Base-by-base conservation (phyloP, 2,888 invertebrate genomes). In the Drosophila acutilabella region DNA sequence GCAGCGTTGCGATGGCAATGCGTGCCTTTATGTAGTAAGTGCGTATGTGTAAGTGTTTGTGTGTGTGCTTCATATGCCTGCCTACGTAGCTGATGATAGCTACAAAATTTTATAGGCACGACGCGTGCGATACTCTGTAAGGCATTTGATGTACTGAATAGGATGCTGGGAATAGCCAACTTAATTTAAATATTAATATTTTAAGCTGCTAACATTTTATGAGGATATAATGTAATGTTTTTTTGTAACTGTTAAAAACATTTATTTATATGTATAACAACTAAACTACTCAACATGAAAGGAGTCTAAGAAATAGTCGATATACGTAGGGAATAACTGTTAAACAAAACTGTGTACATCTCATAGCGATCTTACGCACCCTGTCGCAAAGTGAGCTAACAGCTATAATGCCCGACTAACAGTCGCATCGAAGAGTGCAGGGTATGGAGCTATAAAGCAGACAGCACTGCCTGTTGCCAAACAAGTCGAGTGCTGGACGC, bases 401-500 rank as follows among this genome's bases (percentile, higher is more conserved):
- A n/a, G 13, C 13, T 1, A 38, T n/a, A n/a, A 75, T 69, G 44
- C 61, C 42, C 68, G 11, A 4, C 14, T 7, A 18, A 8, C 52
- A 23, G 41, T n/a, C 13, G 14, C 50, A 14, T 3, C 7, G 6
- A 18, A 7, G 7, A 8, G 16, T 60, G 11, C 26, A 70, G 76
- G 73, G 76, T 76, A 76, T 76, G 2, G 2, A 47, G 70, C 80
- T 84, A 88, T 87, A 87, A 88, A 87, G 73, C 73, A 58, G 60
- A 52, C 74, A 74, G 75, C 59, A 67, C 42, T 47, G 66, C 44
- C 54, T 69, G 59, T 68, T 54, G 57, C 52, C 59, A 70, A 67
- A 69, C 73, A 88, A 86, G 88, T 87, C 76, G 82, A 78, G 74
- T 71, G 74, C 64, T 75, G 78, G 57, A 72, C 86, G 86, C 76